Evolutionary conservation across 2,888 invertebrate genomes (phyloP), one percentile per base, ranked within the genome.

Genomic region (Augochlorella aurata): DNA sequence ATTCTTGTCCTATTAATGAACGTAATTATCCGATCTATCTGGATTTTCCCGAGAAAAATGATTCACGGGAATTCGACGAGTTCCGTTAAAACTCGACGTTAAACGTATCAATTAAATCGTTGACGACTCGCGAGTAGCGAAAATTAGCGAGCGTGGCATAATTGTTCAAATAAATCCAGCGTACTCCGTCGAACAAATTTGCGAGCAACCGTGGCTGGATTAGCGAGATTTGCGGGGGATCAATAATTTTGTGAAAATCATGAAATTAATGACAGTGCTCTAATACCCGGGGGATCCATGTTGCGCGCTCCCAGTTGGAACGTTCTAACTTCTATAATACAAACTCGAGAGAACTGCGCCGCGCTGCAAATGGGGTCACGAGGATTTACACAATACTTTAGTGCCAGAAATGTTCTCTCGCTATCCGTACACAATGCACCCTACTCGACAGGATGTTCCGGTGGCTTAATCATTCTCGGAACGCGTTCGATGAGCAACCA

Each of bases 351-450:
- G 52, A 58, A 71, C 70, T 44, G 58, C 45, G 9, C 24, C 50
- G 50, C 38, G 70, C 38, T 71, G 7, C 45, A 44, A 71, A 71
- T 45, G 45, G 58, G 70, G 70, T 54, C 70, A 54, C 70, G 44
- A 58, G 70, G 70, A 71, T 71, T 71, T 71, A 45, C 70, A 54
- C 45, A 71, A 71, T 71, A 71, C 44, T 71, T 71, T 71, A 71
- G 70, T 54, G 44, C 10, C 54, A 54, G 54, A 71, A 71, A 58
- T 45, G 70, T 71, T 63, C 38, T 9, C 63, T 29, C 63, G 61
- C 61, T 61, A 16, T 18, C 12, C 18, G 18, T n/a, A 24, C 24
- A 50, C 38, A 74, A 65, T 29, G 61, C 61, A 16, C 29, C 24
- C 61, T 61, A 61, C 61, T 16, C 61, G 61, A 16, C 24, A 61